phyloP scores from a whole-genome alignment of 2,113 vertebrate species.

The Malurus cyaneus region DNA sequence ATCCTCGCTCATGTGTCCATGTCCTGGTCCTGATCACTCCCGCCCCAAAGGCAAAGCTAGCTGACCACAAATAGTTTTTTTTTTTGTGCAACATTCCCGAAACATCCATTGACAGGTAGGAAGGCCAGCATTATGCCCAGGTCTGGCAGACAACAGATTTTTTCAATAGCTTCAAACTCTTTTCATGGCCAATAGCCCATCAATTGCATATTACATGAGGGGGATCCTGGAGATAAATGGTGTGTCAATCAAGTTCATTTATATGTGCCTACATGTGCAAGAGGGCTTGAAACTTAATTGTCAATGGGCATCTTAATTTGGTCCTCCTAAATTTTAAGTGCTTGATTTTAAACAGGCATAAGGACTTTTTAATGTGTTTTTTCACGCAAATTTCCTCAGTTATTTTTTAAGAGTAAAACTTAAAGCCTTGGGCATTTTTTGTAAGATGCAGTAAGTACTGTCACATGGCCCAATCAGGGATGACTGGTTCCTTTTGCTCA shows the following conservation, averaged over 20 bases:
- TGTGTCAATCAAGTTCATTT: background rate
- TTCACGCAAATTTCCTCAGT: background rate
- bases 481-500: background rate
- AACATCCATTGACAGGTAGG: background rate
- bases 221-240: background rate
- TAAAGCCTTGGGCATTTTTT: background rate
- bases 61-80: fast-evolving
- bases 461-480: background rate
- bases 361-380: background rate
- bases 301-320: background rate
- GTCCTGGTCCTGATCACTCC: fast-evolving
- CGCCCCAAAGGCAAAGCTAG: background rate
- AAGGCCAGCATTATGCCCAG: background rate
- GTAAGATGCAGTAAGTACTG: background rate
- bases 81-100: background rate
- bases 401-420: background rate
- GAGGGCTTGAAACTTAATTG: background rate
- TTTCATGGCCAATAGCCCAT: background rate
- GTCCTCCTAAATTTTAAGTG: background rate
- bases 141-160: background rate
- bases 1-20: background rate
- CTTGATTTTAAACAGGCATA: background rate
- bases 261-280: background rate
- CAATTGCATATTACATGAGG: background rate
- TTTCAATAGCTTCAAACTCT: background rate